Conservation (phyloP, 1,140 invertebrate species). For the Alviniconcha marisindica region DNA sequence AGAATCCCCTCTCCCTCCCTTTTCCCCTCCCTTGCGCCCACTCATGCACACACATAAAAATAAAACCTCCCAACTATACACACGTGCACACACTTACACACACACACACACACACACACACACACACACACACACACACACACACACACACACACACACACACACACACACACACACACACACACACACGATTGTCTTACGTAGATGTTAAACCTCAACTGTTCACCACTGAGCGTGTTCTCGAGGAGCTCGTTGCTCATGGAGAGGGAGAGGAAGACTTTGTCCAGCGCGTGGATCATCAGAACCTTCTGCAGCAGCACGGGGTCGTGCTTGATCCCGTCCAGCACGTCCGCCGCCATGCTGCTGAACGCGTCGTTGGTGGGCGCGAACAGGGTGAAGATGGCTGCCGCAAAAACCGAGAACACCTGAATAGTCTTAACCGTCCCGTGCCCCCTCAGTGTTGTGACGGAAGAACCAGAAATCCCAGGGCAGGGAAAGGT, state of each 20-base stretch:
- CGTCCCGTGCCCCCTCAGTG: too few relatives aligned
- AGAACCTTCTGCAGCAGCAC: constrained; percentile 25
- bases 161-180: background rate
- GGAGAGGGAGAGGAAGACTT: constrained; percentile 16
- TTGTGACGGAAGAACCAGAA: too few relatives aligned
- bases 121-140: background rate
- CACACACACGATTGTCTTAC: too few relatives aligned
- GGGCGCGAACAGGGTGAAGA: constrained; percentile 5
- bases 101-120: constrained; percentile 3
- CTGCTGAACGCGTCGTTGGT: background rate
- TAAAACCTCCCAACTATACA: background rate
- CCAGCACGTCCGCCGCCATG: background rate
- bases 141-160: constrained; percentile 23
- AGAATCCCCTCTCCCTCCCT: too few relatives aligned
- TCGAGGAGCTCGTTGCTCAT: constrained; percentile 3
- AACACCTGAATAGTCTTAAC: too few relatives aligned
- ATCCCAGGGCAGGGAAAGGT: too few relatives aligned
- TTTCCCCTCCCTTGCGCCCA: too few relatives aligned
- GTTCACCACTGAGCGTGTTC: background rate
- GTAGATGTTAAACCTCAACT: constrained; percentile 8
- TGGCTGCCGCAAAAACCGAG: constrained; percentile 5
- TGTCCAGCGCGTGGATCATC: background rate
- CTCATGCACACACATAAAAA: too few relatives aligned
- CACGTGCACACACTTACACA: too few relatives aligned
- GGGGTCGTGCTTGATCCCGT: background rate